A percentile compares a stretch with the other conserved stretches of the same genome.
Conservation (phyloP, 2,888 invertebrate species). For the Seira musarum region DNA sequence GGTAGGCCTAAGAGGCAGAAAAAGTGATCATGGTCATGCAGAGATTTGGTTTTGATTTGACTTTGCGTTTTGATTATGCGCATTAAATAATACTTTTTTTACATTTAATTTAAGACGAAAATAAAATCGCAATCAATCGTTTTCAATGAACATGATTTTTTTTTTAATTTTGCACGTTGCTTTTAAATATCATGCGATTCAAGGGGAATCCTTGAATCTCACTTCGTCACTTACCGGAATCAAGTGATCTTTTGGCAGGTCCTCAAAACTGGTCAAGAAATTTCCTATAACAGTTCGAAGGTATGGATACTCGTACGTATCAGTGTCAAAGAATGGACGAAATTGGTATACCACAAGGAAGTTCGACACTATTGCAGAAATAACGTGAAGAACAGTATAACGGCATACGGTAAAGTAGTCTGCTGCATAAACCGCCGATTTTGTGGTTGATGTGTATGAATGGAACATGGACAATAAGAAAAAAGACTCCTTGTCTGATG, state of each 20-base stretch:
- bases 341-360: constrained; percentile 41
- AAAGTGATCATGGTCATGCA: too few relatives aligned
- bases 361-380: constrained; percentile 34
- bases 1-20: too few relatives aligned
- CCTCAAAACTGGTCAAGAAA: constrained; percentile 19
- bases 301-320: background rate
- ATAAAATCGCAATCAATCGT: too few relatives aligned
- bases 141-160: too few relatives aligned
- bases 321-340: constrained; percentile 32
- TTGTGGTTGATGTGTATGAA: constrained; percentile 27
- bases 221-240: background rate
- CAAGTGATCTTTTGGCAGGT: constrained; percentile 9
- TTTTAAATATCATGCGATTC: background rate
- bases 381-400: constrained; percentile 31
- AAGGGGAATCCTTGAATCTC: background rate
- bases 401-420: constrained; percentile 22
- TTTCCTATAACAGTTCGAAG: background rate
- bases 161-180: too few relatives aligned
- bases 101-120: too few relatives aligned
- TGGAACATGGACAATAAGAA: constrained; percentile 43
- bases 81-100: too few relatives aligned
- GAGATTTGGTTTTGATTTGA: too few relatives aligned
- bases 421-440: constrained; percentile 27
- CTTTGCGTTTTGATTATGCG: too few relatives aligned
- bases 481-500: constrained; percentile 5